Percentiles rank a stretch among this genome's conserved stretches.
Evolutionary conservation across 2,797 vertebrate genomes (phyloP).

Genomic region (Borostomias antarcticus): DNA sequence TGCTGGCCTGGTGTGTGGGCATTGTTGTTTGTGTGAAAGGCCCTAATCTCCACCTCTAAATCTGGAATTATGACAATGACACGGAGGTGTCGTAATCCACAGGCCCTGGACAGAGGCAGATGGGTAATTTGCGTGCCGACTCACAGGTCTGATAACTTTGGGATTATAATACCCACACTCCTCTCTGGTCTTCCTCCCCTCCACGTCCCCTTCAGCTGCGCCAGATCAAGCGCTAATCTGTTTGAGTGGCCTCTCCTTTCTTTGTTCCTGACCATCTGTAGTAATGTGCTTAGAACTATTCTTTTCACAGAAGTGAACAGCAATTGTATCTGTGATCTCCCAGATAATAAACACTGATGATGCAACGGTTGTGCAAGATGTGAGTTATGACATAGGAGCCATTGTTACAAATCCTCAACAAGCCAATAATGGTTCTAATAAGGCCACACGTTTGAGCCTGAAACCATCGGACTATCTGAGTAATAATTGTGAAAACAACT

Average conservation of each 20-base stretch:
- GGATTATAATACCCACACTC: constrained; percentile 14
- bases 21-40: not conserved
- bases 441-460: too few relatives aligned
- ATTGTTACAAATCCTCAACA: too few relatives aligned
- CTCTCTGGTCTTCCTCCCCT: not conserved
- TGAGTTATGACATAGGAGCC: not conserved
- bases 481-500: too few relatives aligned
- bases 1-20: constrained; percentile 2
- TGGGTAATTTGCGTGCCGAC: constrained; percentile 13
- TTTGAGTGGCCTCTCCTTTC: not conserved
- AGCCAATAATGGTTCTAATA: constrained; percentile 1
- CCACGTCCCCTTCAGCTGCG: not conserved
- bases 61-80: not conserved
- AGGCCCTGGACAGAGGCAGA: not conserved
- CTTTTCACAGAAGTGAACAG: not conserved
- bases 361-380: not conserved
- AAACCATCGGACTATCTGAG: too few relatives aligned
- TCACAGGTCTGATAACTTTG: not conserved
- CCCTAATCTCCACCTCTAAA: constrained; percentile 9
- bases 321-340: not conserved
- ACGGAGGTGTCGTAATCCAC: not conserved
- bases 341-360: not conserved
- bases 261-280: constrained; percentile 1
- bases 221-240: constrained; percentile 5
- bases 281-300: not conserved